phyloP scores from a whole-genome alignment of 2,888 invertebrate species.

The Calameuta pallipes region DNA sequence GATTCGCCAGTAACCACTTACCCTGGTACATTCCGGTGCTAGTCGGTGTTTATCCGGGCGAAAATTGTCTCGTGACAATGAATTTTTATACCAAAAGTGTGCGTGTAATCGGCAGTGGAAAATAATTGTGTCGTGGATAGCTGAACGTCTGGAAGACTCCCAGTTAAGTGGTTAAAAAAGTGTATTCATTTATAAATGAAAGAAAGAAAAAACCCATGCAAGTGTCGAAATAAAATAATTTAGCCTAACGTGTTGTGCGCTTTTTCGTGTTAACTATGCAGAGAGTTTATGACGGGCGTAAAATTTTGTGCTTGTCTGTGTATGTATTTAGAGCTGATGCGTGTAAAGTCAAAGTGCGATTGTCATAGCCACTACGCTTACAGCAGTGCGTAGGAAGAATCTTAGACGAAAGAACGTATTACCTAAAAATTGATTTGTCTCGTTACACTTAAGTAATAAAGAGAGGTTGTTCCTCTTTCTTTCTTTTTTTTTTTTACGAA shows the following conservation, averaged over 20 bases:
- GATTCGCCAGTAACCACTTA: background rate
- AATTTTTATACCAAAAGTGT: no score
- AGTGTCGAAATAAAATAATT: background rate
- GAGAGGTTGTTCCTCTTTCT: background rate
- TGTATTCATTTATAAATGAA: background rate
- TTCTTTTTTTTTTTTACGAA: background rate
- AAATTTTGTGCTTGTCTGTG: background rate
- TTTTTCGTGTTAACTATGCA: background rate
- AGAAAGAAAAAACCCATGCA: background rate
- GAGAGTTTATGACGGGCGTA: background rate
- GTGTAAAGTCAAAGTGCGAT: conserved; percentile 29
- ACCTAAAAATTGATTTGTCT: conserved; percentile 10
- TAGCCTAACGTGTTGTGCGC: background rate
- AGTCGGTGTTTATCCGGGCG: no score
- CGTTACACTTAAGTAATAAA: background rate
- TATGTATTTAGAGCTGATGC: background rate
- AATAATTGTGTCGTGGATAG: no score
- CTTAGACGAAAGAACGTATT: background rate
- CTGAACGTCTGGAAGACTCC: no score
- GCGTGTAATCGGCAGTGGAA: no score
- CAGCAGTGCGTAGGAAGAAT: conserved; percentile 14
- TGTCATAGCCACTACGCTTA: conserved; percentile 33
- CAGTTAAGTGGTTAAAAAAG: no score
- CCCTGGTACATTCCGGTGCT: no score
- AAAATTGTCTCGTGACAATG: no score